Percentiles rank a stretch among this genome's conserved stretches.
Conservation (phyloP, 2,888 invertebrate genomes). For the Ennomos fuscantarius region DNA sequence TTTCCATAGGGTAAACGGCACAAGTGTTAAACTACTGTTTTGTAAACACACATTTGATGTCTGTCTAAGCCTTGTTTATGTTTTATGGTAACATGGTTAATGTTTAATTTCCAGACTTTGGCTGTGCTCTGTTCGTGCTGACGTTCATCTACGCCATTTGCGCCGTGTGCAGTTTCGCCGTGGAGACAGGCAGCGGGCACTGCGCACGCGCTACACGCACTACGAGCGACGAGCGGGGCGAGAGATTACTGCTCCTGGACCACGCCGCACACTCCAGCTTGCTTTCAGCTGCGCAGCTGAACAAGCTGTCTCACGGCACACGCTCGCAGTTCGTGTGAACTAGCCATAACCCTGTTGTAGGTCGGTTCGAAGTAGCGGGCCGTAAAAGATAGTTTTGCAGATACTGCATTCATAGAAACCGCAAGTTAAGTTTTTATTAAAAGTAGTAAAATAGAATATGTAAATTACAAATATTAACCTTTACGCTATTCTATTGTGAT, state of each 20-base stretch:
- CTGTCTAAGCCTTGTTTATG: too few relatives aligned
- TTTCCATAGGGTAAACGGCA: too few relatives aligned
- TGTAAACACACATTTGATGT: too few relatives aligned
- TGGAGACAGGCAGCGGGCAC: constrained; percentile 64
- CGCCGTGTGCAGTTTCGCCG: constrained; percentile 75
- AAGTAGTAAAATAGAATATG: constrained; percentile 2
- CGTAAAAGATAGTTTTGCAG: background rate
- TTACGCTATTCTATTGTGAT: background rate
- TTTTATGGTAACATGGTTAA: too few relatives aligned
- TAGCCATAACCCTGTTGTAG: background rate
- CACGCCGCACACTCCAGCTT: constrained; percentile 78
- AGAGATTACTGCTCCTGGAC: constrained; percentile 70
- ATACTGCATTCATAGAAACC: background rate
- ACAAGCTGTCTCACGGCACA: constrained; percentile 71
- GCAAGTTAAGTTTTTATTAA: background rate
- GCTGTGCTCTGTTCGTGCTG: constrained; percentile 68
- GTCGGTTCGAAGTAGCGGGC: background rate
- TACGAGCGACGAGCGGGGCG: constrained; percentile 69
- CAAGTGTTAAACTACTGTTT: too few relatives aligned
- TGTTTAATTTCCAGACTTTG: constrained; percentile 65
- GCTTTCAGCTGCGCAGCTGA: constrained; percentile 75
- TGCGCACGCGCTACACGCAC: constrained; percentile 54
- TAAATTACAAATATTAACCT: background rate
- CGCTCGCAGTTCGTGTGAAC: constrained; percentile 73
- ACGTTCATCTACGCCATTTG: constrained; percentile 78